Conservation (phyloP, 2,888 invertebrate genomes). For the Caradrina kadenii region DNA sequence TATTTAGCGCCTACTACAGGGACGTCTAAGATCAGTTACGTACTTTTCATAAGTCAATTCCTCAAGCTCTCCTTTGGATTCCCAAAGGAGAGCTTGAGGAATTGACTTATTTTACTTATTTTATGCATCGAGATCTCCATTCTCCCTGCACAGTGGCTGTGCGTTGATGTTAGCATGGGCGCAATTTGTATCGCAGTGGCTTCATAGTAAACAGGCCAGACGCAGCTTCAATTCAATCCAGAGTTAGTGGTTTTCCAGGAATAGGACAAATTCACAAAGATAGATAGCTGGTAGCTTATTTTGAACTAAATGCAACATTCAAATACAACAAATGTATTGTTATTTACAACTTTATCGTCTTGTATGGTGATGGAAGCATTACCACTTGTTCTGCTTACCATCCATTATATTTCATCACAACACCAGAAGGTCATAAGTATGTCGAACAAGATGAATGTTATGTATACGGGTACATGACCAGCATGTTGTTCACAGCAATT, state of each 20-base stretch:
- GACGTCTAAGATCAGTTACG: neutral
- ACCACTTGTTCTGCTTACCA: neutral
- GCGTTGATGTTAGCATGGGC: slow-evolving; percentile 35
- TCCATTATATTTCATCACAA: neutral
- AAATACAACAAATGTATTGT: neutral
- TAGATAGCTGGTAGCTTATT: no score
- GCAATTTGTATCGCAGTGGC: slow-evolving; percentile 29
- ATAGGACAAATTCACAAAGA: neutral
- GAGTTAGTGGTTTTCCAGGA: neutral
- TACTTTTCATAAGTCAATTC: neutral
- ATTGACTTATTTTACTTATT: no score
- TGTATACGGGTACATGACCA: slow-evolving; percentile 18
- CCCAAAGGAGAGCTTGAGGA: no score
- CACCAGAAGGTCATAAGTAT: slow-evolving; percentile 7
- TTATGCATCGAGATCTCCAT: slow-evolving; percentile 5
- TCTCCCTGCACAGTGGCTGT: slow-evolving; percentile 18
- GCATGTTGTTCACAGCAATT: slow-evolving; percentile 31
- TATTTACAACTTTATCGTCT: neutral
- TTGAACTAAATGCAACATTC: neutral
- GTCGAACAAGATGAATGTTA: slow-evolving; percentile 25
- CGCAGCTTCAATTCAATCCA: slow-evolving; percentile 9
- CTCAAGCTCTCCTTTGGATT: neutral
- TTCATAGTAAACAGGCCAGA: neutral
- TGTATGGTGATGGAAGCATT: no score
- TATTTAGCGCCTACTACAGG: no score